These are phyloP conservation scores for Tetropium fuscum DNA, from an alignment of 2,888 invertebrate species.

Conservation along the genomic window DNA sequence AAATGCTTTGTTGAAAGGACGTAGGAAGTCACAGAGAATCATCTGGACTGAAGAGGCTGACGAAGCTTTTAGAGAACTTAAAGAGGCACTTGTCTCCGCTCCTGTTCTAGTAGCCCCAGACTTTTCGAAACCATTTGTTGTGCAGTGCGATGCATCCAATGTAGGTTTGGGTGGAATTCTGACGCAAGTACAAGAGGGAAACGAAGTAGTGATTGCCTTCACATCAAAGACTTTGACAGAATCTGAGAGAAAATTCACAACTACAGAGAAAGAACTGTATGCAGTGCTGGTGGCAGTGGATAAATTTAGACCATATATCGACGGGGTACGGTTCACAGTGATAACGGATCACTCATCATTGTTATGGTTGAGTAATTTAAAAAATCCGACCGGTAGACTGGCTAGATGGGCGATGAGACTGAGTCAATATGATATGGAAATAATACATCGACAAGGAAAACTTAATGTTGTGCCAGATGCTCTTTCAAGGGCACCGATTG, in stretches of 20 bases:
- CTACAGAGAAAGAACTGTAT: constrained; percentile 18
- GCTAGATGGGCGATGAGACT: constrained; percentile 44
- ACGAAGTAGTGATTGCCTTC: constrained; percentile 43
- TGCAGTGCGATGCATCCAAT: constrained; percentile 50
- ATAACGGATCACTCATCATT: constrained; percentile 48
- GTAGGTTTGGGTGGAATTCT: constrained; percentile 17
- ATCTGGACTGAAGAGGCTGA: constrained; percentile 27
- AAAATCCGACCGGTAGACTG: constrained; percentile 38
- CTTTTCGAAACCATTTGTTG: constrained; percentile 39
- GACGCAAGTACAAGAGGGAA: constrained; percentile 26
- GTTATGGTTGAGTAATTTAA: constrained; percentile 38
- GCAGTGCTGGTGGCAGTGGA: constrained; percentile 40
- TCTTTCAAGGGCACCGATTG: constrained; percentile 10
- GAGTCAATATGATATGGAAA: constrained; percentile 30
- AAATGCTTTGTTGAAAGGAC: constrained; percentile 11
- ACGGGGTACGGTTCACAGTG: constrained; percentile 36
- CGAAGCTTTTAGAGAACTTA: neutral
- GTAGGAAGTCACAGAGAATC: constrained; percentile 28
- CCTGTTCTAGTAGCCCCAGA: constrained; percentile 45
- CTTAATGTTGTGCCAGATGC: constrained; percentile 27
- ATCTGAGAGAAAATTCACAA: constrained; percentile 26
- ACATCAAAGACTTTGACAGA: constrained; percentile 40
- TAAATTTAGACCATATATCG: constrained; percentile 37
- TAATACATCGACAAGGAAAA: constrained; percentile 31
- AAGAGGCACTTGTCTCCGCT: constrained; percentile 21